Evolutionary conservation across 2,113 vertebrate species (phyloP), one percentile per base, ranked within the genome.

Genomic region (Gobio gobio): DNA sequence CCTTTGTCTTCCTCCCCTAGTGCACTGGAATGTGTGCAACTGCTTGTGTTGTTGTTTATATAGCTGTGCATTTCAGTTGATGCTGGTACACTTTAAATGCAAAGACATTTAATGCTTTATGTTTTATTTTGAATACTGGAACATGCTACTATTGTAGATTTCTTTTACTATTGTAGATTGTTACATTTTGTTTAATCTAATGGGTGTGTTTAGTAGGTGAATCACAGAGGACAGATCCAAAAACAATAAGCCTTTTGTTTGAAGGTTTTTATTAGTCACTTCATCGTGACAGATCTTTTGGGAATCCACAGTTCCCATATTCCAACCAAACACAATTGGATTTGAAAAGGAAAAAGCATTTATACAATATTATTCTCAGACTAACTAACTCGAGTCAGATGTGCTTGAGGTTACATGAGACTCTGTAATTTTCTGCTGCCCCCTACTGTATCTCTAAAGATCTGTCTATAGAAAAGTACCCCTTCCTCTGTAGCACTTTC

Each of bases 361-460:
- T 36, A 22, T 66, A 29, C 59, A 33, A 22, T 51, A 68, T 33
- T 68, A 13, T 51, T 16, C 26, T 80, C 18, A 33, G 78, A 49
- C 24, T 54, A 33, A 43, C 59, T 63, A 63, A 82, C 80, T 72
- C 3, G 40, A 82, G 26, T 82, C 80, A 72, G 80, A 82, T 72
- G 26, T 72, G 45, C 29, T 72, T 68, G 63, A 54, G 45, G 49
- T 24, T 22, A 1, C 82, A 40, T 56, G 54, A 22, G 54, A 56
- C 80, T 86, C 10, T 54, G 40, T 90, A 90, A 90, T 90, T 88
- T 91, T 92, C 89, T 94, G 90, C 93, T 94, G 94, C 93, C 94
- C 93, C 91, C 94, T 95, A 87, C 94, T 94, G 93, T 89, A 90
- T 83, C 75, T 83, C 22, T 66, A 72, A n/a, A 5, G 66, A n/a